Evolutionary conservation across 1,140 invertebrate genomes (phyloP), one percentile per base, ranked within the genome.

Genomic region (Drosophila willistoni): DNA sequence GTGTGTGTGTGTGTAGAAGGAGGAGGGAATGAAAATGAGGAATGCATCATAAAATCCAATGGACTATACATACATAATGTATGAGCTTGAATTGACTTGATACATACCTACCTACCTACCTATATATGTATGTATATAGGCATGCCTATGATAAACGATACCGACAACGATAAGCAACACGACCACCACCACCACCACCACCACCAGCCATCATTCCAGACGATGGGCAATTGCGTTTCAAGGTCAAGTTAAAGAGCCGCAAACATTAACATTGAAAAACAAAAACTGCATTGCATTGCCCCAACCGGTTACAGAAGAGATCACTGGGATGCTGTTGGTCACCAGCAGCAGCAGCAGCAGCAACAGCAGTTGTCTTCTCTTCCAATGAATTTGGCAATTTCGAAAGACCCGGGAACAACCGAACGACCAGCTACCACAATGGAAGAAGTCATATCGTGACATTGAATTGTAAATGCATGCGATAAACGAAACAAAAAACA

Each of bases 391-490:
- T 81, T 70, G 66, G 71, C 51, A 68, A 73, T 79, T 68, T 63
- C 57, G 51, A 64, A 44, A 56, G 44, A 51, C 44, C 10, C 44
- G 44, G 44, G 44, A 64, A 51, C 62, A 61, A 68, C 7, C n/a
- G 6, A 68, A 19, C 9, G 34, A 34, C 56, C 55, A 73, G 61
- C 64, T 17, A n/a, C 44, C 66, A 74, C 68, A 55, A 76, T 62
- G 59, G 39, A 71, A 76, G 65, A 71, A 76, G 65, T 22, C 33
- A 44, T 33, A 42, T 69, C 64, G 10, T 89, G 84, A 83, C 84
- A 83, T 87, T 87, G 84, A 87, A 89, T 83, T 77, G 79, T 80
- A 89, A 87, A 77, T 73, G 59, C 71, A 72, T 63, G 61, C 71
- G 75, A 76, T 82, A 77, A 81, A 75, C 66, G 25, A 39, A 36